A percentile compares a stretch with the other conserved stretches of the same genome.
Evolutionary conservation across 2,797 vertebrate species (phyloP).

Genomic region (Melopsittacus undulatus): DNA sequence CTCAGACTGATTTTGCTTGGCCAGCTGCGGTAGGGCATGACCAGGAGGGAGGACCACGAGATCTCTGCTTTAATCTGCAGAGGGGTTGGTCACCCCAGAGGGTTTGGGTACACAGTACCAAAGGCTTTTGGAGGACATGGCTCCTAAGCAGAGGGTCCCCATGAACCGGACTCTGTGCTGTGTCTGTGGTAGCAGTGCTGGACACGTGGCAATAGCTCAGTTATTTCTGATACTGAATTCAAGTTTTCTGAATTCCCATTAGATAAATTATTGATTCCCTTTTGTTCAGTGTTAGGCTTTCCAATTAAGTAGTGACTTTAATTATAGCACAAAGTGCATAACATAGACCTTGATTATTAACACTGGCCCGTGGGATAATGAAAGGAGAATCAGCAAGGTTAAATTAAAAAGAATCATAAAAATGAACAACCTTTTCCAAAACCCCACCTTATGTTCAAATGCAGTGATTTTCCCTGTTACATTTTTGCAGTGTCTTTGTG

Average conservation of each 20-base stretch:
- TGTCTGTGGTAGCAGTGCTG: not conserved
- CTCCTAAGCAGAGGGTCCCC: not conserved
- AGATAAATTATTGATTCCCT: constrained; percentile 58
- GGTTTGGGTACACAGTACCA: not conserved
- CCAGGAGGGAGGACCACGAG: not conserved
- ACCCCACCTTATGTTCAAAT: not conserved
- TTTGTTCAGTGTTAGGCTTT: constrained; percentile 67
- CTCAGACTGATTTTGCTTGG: not conserved
- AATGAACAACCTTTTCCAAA: constrained; percentile 37
- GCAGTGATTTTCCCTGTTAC: not conserved
- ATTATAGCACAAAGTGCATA: constrained; percentile 65
- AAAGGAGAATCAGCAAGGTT: constrained; percentile 45
- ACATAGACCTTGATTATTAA: constrained; percentile 70
- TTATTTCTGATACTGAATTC: not conserved
- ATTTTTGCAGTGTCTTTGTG: constrained; percentile 24
- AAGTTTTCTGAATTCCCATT: constrained; percentile 24
- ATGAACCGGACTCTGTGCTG: not conserved
- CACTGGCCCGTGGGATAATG: constrained; percentile 41
- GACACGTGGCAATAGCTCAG: not conserved
- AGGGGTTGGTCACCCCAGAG: not conserved
- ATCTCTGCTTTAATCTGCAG: not conserved
- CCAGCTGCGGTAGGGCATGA: not conserved
- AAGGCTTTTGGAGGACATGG: not conserved
- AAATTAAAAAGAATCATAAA: constrained; percentile 65
- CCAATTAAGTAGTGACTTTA: constrained; percentile 73